These are phyloP conservation scores for Naja naja DNA, from an alignment of 2,113 vertebrate genomes.

Conservation along the genomic window DNA sequence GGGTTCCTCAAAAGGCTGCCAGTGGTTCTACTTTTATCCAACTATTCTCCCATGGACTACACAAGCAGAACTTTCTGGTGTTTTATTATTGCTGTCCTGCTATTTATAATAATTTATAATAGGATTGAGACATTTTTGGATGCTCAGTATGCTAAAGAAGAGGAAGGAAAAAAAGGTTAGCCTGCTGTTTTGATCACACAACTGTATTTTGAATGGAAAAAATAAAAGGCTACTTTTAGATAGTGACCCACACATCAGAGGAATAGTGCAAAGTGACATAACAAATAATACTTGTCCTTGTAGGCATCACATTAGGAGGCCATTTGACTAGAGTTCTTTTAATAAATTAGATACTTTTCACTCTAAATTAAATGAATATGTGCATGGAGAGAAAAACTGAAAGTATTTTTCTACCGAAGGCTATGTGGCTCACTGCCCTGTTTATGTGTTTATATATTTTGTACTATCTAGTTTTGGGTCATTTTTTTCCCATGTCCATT, in stretches of 20 bases:
- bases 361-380: conserved; percentile 23
- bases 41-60: background rate
- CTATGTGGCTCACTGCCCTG: conserved; percentile 7
- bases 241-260: conserved; percentile 23
- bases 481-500: background rate
- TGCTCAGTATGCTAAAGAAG: background rate
- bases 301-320: conserved; percentile 35
- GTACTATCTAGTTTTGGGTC: background rate
- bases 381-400: conserved; percentile 9
- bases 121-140: background rate
- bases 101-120: background rate
- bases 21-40: background rate
- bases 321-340: conserved; percentile 16
- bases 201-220: conserved; percentile 22
- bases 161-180: background rate
- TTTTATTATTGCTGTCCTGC: background rate
- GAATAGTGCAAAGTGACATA: conserved; percentile 29
- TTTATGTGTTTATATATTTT: background rate
- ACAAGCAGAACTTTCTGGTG: background rate
- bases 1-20: background rate
- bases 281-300: conserved; percentile 8
- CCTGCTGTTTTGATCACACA: background rate
- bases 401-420: conserved; percentile 20
- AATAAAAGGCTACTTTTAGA: conserved; percentile 26
- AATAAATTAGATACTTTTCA: conserved; percentile 30